Evolutionary conservation across 2,113 vertebrate genomes (phyloP).

Genomic region (Opisthocomus hoazin): DNA sequence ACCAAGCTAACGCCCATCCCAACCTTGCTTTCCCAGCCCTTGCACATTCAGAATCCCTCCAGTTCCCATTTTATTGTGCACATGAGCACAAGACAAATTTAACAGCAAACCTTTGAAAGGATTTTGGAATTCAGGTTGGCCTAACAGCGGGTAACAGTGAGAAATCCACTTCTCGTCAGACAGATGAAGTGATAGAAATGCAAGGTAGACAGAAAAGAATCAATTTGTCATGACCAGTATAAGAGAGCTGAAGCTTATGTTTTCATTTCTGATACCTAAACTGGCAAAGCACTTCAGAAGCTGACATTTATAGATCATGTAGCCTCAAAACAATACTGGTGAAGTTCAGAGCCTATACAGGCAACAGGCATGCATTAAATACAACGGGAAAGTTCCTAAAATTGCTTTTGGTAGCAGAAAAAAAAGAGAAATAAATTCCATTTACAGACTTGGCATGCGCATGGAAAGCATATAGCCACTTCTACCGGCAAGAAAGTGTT

Average conservation of each 20-base stretch:
- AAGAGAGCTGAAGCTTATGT: neutral
- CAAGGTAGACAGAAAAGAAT: neutral
- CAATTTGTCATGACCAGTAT: slow-evolving; percentile 14
- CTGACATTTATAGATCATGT: slow-evolving; percentile 21
- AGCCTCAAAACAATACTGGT: neutral
- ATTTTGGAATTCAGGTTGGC: neutral
- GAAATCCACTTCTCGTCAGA: neutral
- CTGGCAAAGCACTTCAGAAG: slow-evolving; percentile 5
- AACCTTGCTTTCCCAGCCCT: neutral
- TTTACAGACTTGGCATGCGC: neutral
- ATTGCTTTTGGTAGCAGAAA: neutral
- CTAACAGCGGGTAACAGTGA: neutral
- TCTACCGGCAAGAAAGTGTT: neutral
- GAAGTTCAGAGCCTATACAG: neutral
- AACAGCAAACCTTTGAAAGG: neutral
- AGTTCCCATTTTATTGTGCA: neutral
- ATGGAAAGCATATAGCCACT: neutral
- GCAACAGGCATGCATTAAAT: neutral
- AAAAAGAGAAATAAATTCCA: neutral
- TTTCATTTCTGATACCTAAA: slow-evolving; percentile 32
- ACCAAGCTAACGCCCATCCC: neutral
- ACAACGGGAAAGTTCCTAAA: neutral
- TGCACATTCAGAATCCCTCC: neutral
- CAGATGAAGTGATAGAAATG: neutral
- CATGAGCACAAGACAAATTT: neutral